phyloP scores from a whole-genome alignment of 2,113 vertebrate species.

The Protomyctophum bolini region DNA sequence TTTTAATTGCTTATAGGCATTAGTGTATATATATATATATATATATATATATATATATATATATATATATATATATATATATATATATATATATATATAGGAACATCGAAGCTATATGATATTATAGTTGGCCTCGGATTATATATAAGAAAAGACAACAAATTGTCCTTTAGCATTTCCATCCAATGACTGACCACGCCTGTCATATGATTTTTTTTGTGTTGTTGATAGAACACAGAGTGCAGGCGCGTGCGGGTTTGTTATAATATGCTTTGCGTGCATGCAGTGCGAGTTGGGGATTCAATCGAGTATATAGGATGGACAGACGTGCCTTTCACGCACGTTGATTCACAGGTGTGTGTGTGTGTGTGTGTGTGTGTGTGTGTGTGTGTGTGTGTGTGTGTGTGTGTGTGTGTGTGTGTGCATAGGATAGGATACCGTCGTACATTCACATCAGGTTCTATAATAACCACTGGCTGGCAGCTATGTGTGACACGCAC shows the following conservation, averaged over 20 bases:
- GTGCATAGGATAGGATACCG: neutral
- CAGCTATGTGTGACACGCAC: too few species aligned
- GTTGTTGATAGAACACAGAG: conserved; percentile 31
- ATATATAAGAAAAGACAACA: conserved; percentile 23
- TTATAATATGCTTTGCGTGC: neutral
- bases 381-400: too few species aligned
- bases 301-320: neutral
- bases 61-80: too few species aligned
- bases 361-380: too few species aligned
- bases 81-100: too few species aligned
- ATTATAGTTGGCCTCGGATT: neutral
- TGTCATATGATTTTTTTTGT: conserved; percentile 58
- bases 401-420: too few species aligned
- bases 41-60: too few species aligned
- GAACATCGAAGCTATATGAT: conserved; percentile 4
- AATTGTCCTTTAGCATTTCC: conserved; percentile 36
- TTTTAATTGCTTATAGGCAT: conserved; percentile 6
- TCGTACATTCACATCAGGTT: too few species aligned
- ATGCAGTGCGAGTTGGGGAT: neutral
- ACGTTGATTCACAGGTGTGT: neutral
- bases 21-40: too few species aligned
- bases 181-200: conserved; percentile 70
- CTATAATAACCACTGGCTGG: too few species aligned
- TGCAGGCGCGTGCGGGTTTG: neutral
- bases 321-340: neutral